Evolutionary conservation across 2,113 vertebrate genomes (phyloP), one percentile per base, ranked within the genome.

Genomic region (Butastur rufipennis): DNA sequence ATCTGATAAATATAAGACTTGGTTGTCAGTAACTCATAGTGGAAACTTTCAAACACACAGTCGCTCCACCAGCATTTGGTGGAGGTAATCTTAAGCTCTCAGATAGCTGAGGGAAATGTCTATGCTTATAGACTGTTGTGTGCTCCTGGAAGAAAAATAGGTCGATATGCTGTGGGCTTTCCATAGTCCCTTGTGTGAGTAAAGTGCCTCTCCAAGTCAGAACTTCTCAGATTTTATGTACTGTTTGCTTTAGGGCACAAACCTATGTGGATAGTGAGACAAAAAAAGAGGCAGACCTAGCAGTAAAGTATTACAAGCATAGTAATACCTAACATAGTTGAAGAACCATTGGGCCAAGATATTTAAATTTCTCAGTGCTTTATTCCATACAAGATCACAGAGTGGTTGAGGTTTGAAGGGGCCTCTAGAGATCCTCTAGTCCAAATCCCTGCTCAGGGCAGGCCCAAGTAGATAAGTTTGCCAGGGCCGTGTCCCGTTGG

Each of bases 401-500:
- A 67, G 18, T 38, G 31, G 8, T 16, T 78, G 61, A 50, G 6
- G 2, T 75, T 61, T 90, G 58, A 65, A 47, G 22, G 17, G 3
- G 2, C 3, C n/a, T 68, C 31, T 90, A 47, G 38, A 75, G 56
- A n/a, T 67, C 14, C 16, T 48, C 2, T 12, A 42, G 25, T 88
- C 27, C 1, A 4, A 75, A 22, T 65, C 12, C 26, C 55, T 73
- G 4, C 45, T 75, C 45, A 67, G 40, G 78, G 59, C 25, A 93
- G 23, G 10, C 11, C 13, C 17, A 72, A 65, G 58, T 17, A 81
- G 11, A 38, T 72, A 20, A 61, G 11, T 11, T 72, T 91, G 11
- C 26, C 29, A 67, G 29, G 18, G 36, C 31, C 3, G 0, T 31
- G 26, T 59, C 50, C 29, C 2, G 0, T 15, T 73, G 16, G 7